A percentile compares a stretch with the other conserved stretches of the same genome.
Evolutionary conservation across 2,113 vertebrate genomes (phyloP).

Genomic region (Sinocyclocheilus rhinocerous): DNA sequence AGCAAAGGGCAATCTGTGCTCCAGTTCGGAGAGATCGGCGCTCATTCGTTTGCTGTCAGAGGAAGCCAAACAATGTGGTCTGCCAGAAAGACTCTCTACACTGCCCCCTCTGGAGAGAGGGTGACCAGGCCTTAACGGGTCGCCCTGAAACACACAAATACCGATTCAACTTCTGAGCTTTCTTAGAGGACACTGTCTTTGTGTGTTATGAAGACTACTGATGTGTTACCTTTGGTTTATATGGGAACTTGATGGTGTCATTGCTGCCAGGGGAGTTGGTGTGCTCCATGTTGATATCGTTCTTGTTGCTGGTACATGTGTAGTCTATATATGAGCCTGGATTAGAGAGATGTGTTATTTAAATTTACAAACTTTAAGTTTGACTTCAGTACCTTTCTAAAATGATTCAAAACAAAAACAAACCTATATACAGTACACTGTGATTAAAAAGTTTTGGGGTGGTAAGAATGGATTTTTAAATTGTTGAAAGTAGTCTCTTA

Average conservation of each 20-base stretch:
- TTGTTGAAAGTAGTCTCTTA: not conserved
- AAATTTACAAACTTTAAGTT: not conserved
- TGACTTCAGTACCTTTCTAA: not conserved
- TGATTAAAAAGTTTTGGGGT: not conserved
- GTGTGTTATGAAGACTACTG: not conserved
- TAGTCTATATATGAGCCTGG: conserved; percentile 90
- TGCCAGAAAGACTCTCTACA: conserved; percentile 87
- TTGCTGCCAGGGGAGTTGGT: conserved; percentile 90
- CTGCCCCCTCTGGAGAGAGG: conserved; percentile 94
- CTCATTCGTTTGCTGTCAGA: conserved; percentile 94
- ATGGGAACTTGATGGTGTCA: conserved; percentile 94
- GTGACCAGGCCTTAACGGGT: conserved; percentile 84
- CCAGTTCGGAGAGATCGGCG: conserved; percentile 93
- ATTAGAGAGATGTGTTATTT: not conserved
- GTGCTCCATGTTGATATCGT: conserved; percentile 88
- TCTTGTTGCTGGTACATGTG: conserved; percentile 91
- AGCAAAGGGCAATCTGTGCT: conserved; percentile 84
- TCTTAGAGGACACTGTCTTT: not conserved
- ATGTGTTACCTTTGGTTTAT: conserved; percentile 82
- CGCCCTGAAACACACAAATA: conserved; percentile 74
- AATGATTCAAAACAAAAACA: not conserved
- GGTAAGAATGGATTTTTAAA: not conserved
- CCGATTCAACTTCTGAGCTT: not conserved
- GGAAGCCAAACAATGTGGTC: conserved; percentile 78
- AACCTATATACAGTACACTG: not conserved